phyloP scores from a whole-genome alignment of 1,140 invertebrate species.

The Copidosoma floridanum region DNA sequence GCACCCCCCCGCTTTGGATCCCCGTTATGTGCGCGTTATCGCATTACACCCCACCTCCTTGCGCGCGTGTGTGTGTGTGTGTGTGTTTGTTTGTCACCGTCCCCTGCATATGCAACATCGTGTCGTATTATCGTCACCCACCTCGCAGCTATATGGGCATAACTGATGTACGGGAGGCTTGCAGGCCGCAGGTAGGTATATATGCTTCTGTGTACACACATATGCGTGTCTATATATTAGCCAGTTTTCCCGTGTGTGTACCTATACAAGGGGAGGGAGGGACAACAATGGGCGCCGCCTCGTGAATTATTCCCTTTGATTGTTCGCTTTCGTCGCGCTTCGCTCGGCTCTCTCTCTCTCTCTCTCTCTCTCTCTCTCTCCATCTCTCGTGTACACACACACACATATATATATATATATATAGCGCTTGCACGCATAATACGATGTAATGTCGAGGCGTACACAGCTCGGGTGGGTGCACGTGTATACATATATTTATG shows the following conservation, averaged over 20 bases:
- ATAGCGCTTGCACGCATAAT: background rate
- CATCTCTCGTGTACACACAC: background rate
- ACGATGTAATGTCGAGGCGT: no score
- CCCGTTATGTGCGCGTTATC: background rate
- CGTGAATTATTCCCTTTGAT: slow-evolving; percentile 53
- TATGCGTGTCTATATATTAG: no score
- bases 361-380: background rate
- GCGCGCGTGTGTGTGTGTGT: no score
- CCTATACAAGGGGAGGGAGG: background rate
- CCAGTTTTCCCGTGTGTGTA: no score
- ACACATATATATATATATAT: background rate
- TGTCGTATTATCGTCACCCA: slow-evolving; percentile 32
- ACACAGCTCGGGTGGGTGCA: no score
- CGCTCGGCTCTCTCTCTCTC: slow-evolving; percentile 23
- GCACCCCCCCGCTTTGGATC: no score
- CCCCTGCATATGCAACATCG: no score
- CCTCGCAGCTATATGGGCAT: background rate
- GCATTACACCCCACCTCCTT: background rate
- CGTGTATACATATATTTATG: no score
- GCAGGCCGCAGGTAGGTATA: background rate
- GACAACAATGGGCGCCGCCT: slow-evolving; percentile 43
- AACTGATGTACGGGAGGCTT: slow-evolving; percentile 18
- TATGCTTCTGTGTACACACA: no score
- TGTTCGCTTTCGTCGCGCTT: slow-evolving; percentile 45
- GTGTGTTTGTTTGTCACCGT: no score